A percentile compares a stretch with the other conserved stretches of the same genome.
Evolutionary conservation across 1,140 invertebrate genomes (phyloP).

Genomic region (Patella vulgata): DNA sequence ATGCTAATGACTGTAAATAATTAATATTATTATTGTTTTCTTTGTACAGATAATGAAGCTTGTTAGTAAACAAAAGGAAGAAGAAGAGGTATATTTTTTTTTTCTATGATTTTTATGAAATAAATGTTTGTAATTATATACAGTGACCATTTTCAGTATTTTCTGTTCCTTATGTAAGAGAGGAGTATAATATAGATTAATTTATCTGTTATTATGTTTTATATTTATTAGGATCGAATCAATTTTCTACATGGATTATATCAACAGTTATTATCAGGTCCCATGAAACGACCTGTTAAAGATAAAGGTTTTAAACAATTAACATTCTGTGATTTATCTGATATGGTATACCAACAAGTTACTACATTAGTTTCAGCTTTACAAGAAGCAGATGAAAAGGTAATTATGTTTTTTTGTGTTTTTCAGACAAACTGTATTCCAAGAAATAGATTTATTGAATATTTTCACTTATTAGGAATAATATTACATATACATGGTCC

Average conservation of each 20-base stretch:
- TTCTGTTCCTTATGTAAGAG: too few species aligned
- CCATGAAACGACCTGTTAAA: constrained; percentile 26
- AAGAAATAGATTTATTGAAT: background rate
- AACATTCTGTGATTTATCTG: constrained; percentile 53
- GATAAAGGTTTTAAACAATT: constrained; percentile 42
- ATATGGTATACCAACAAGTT: constrained; percentile 58
- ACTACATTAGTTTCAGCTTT: constrained; percentile 43
- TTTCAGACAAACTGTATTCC: background rate
- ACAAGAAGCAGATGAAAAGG: constrained; percentile 58
- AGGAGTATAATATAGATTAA: too few species aligned
- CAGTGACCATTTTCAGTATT: too few species aligned
- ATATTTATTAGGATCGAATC: constrained; percentile 48
- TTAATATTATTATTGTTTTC: too few species aligned
- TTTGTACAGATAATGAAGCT: constrained; percentile 57
- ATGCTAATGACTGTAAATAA: too few species aligned
- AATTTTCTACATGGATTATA: constrained; percentile 59
- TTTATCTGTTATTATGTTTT: too few species aligned
- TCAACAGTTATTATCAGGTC: constrained; percentile 51
- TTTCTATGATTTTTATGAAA: background rate
- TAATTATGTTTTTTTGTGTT: constrained; percentile 31
- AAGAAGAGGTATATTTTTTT: constrained; percentile 53
- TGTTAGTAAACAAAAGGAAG: constrained; percentile 54
- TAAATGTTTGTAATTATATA: background rate
- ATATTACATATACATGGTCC: too few species aligned
- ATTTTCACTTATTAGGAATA: too few species aligned